Percentiles rank a stretch among this genome's conserved stretches.
These are phyloP conservation scores for Pionites leucogaster DNA, from an alignment of 2,113 vertebrate genomes.

Conservation along the genomic window DNA sequence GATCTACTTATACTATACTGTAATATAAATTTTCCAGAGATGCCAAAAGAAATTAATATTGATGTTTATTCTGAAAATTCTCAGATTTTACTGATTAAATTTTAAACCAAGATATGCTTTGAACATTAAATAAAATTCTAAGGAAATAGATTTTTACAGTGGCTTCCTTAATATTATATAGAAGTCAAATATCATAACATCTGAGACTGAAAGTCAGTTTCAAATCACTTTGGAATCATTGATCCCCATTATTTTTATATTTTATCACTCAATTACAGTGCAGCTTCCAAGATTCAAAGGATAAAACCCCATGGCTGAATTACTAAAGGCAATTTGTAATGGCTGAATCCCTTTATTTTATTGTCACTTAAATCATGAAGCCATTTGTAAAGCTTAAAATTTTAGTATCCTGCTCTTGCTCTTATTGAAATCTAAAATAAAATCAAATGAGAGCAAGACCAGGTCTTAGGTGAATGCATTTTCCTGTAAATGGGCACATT, in stretches of 20 bases:
- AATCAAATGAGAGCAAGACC: slow-evolving; percentile 72
- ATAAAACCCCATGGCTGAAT: slow-evolving; percentile 54
- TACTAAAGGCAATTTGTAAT: slow-evolving; percentile 78
- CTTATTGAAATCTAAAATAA: slow-evolving; percentile 47
- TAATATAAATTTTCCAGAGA: background rate
- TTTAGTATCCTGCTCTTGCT: slow-evolving; percentile 69
- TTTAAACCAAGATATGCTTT: slow-evolving; percentile 69
- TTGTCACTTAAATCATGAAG: slow-evolving; percentile 73
- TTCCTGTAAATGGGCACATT: slow-evolving; percentile 75
- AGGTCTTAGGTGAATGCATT: slow-evolving; percentile 72
- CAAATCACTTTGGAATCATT: slow-evolving; percentile 55
- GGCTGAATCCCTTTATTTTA: slow-evolving; percentile 80
- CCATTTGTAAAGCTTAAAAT: slow-evolving; percentile 74
- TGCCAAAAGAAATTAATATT: background rate
- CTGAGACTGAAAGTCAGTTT: slow-evolving; percentile 22
- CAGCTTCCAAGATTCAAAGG: slow-evolving; percentile 54
- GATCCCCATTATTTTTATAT: slow-evolving; percentile 41
- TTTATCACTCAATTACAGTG: slow-evolving; percentile 59
- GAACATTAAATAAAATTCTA: slow-evolving; percentile 56
- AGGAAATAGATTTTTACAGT: background rate
- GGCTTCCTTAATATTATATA: background rate
- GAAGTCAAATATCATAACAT: slow-evolving; percentile 14
- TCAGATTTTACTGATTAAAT: background rate
- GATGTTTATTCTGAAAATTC: background rate
- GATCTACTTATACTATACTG: background rate